Base-by-base conservation (phyloP, 1,140 invertebrate genomes). In the Caerostris darwini region DNA sequence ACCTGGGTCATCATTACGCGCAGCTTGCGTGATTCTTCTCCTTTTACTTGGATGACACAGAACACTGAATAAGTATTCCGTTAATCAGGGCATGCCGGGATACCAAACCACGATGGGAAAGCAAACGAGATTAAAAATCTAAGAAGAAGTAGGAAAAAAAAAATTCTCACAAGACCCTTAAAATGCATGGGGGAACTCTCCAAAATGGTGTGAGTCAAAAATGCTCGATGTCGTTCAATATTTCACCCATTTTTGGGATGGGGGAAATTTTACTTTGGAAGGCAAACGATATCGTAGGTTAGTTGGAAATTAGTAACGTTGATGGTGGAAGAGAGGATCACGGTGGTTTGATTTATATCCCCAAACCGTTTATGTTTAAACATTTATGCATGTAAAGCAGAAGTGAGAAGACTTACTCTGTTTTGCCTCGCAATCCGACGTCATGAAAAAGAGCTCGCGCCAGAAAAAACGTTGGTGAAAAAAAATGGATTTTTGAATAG, bases 401-500 rank as follows among this genome's bases (percentile, higher is more conserved):
- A 12, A 4, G 5, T 2, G 7, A 10, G 5, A 10, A 34, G 7
- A 14, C 69, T 77, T 53, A 6, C 0, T 2, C 54, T 56, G 54
- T n/a, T 57, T 58, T 58, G 14, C 12, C 56, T 58, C 17, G 14
- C 19, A 17, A 17, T 14, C 3, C n/a, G 3, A 19, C n/a, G 17
- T n/a, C 54, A 8, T 56, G 54, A 56, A 83, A 83, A 34, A 57
- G 34, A 14, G 4, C 58, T 77, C 1, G 3, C 19, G 10, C n/a
- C 53, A 7, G 34, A 57, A 56, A 71, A 54, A 71, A 54, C 53
- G 3, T 6, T 0, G 12, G 64, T 6, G 19, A 14, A 69, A 57
- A 91, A 91, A 82, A 91, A 82, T 81, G 71, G 77, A 82, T 91
- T n/a, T n/a, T n/a, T n/a, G n/a, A n/a, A n/a, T n/a, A n/a, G n/a